Base-by-base conservation (phyloP, 2,888 invertebrate genomes). In the Rosalia funebris region DNA sequence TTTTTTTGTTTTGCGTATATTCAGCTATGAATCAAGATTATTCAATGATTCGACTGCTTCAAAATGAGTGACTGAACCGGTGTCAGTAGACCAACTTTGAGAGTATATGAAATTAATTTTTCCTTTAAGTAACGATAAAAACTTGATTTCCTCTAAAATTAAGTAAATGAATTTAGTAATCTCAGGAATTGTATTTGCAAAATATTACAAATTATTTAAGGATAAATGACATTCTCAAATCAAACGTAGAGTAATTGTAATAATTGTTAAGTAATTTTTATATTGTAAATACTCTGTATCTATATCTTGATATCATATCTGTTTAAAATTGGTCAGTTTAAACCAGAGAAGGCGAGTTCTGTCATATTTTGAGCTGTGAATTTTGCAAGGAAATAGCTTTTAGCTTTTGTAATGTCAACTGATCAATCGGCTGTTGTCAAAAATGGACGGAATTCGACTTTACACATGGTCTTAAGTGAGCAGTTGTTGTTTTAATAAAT, bases 221-320 rank as follows among this genome's bases (percentile, higher is more conserved):
- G 2, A 19, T 36, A 47, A 47, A 20, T 19, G 37, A 45, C 48
- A 47, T 56, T 61, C 55, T 56, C 32, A 52, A 60, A 57, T 57
- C 60, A 62, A 65, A 57, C 45, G 17, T 62, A 62, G 57, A 19
- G 36, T 60, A 62, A 54, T 55, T 20, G 57, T 64, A 57, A 58
- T 59, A 52, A 59, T 58, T 57, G 55, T 58, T 66, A 55, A 53
- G 61, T 61, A 65, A 62, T 61, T 68, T 65, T 69, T 66, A 66
- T 68, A 66, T 62, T 72, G 69, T 72, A 70, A 62, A 69, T 73
- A 68, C 65, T 66, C 65, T 71, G 70, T 70, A 67, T 74, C 70
- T 68, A 72, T 73, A 73, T 75, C 72, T 74, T 66, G 66, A 69
- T 70, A 71, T 75, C 75, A 74, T 75, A 75, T 76, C 75, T 72